phyloP scores from a whole-genome alignment of 35 echinoderm and acorn worm genomes.

The Lytechinus variegatus region DNA sequence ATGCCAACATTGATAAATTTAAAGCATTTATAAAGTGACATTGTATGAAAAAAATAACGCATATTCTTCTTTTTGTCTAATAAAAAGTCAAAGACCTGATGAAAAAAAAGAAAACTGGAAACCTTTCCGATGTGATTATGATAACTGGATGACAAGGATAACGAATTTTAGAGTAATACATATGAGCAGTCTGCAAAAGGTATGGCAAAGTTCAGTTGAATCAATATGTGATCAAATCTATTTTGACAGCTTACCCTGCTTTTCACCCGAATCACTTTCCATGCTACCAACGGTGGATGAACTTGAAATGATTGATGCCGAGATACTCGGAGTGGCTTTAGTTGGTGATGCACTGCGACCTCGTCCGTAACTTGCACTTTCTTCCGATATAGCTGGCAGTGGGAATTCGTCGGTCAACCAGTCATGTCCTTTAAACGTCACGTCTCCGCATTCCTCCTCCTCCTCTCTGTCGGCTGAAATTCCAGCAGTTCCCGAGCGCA shows the following conservation, averaged over 20 bases:
- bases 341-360: conserved; percentile 23
- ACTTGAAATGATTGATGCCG: background rate
- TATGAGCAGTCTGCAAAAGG: too few species aligned
- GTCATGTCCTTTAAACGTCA: conserved; percentile 48
- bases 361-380: conserved; percentile 48
- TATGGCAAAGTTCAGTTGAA: too few species aligned
- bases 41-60: too few species aligned
- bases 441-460: conserved; percentile 26
- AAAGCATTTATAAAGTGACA: too few species aligned
- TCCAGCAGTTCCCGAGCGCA: background rate
- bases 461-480: background rate
- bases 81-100: too few species aligned
- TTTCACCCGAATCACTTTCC: background rate
- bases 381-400: conserved; percentile 87
- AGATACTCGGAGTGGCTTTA: background rate
- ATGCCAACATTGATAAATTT: too few species aligned
- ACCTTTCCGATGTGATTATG: too few species aligned
- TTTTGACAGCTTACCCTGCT: background rate
- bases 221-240: background rate
- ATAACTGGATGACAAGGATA: too few species aligned
- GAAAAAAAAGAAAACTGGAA: too few species aligned
- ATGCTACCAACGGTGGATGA: background rate
- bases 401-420: conserved; percentile 88
- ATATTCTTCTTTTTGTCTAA: too few species aligned
- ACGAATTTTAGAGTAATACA: too few species aligned